phyloP scores from a whole-genome alignment of 2,888 invertebrate genomes.

The Lycocerus yunnanus region DNA sequence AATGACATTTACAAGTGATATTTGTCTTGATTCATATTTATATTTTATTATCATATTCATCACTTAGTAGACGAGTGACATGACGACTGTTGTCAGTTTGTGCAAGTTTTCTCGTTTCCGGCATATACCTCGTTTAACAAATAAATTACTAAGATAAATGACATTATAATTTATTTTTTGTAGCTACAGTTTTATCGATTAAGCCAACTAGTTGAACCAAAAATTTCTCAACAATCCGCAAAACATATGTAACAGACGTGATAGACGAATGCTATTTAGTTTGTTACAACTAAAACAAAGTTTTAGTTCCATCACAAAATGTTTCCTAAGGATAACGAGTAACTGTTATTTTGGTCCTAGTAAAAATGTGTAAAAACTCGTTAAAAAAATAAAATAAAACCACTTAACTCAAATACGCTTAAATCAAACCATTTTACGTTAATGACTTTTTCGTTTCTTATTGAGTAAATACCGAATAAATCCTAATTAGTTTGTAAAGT shows the following conservation, averaged over 20 bases:
- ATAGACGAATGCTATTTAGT: slow-evolving; percentile 31
- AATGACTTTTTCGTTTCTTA: slow-evolving; percentile 9
- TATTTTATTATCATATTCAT: slow-evolving; percentile 48
- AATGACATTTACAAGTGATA: slow-evolving; percentile 21
- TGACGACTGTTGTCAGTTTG: slow-evolving; percentile 41
- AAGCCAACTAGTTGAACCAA: neutral
- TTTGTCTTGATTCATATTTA: slow-evolving; percentile 36
- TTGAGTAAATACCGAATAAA: slow-evolving; percentile 4
- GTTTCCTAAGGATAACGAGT: slow-evolving; percentile 36
- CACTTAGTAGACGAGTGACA: slow-evolving; percentile 40
- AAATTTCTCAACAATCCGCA: slow-evolving; percentile 18
- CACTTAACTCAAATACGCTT: slow-evolving; percentile 7
- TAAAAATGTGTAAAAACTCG: slow-evolving; percentile 2
- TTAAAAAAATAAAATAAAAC: slow-evolving; percentile 5
- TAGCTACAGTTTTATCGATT: slow-evolving; percentile 33
- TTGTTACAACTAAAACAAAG: slow-evolving; percentile 37
- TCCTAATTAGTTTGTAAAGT: slow-evolving; percentile 8
- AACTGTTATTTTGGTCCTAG: slow-evolving; percentile 23
- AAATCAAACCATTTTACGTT: slow-evolving; percentile 6
- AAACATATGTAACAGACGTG: slow-evolving; percentile 18
- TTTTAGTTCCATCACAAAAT: slow-evolving; percentile 36
- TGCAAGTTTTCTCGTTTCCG: slow-evolving; percentile 39
- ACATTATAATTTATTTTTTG: slow-evolving; percentile 42
- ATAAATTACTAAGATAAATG: slow-evolving; percentile 45
- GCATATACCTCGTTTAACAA: slow-evolving; percentile 36